Conservation (phyloP, 2,888 invertebrate genomes). For the Tetragnatha montana region DNA sequence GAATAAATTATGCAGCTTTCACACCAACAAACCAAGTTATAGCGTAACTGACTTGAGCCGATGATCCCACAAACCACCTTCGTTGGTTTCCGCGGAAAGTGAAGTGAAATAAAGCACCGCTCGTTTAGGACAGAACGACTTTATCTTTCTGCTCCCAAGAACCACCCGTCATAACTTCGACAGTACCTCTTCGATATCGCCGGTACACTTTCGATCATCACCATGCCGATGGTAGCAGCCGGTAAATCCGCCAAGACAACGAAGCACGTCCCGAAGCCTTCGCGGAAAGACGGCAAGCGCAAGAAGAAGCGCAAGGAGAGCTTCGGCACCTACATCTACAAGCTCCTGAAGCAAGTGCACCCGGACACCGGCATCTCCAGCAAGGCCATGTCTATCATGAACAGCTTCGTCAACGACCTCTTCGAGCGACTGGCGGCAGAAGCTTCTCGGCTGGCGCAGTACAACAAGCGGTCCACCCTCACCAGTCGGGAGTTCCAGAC, state of each 20-base stretch:
- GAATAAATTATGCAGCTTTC: no score
- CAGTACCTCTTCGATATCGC: no score
- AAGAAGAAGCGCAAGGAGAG: conserved; percentile 76
- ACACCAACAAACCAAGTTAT: no score
- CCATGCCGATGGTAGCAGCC: neutral
- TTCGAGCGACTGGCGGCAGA: conserved; percentile 84
- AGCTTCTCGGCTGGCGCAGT: conserved; percentile 81
- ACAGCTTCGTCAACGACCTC: conserved; percentile 84
- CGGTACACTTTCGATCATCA: neutral
- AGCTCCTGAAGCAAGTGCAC: conserved; percentile 76
- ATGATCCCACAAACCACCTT: no score
- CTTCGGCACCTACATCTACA: conserved; percentile 76
- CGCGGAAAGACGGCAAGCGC: conserved; percentile 80
- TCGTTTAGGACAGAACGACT: no score
- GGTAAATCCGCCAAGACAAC: conserved; percentile 73
- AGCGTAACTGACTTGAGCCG: no score
- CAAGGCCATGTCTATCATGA: conserved; percentile 81
- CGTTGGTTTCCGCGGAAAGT: no score
- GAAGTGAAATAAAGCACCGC: no score
- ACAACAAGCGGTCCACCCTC: conserved; percentile 81
- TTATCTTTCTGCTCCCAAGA: no score
- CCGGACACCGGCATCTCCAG: conserved; percentile 76
- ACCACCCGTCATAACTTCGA: no score
- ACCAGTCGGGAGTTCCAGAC: conserved; percentile 83
- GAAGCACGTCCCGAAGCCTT: conserved; percentile 80